These are phyloP conservation scores for Actinopyga echinites DNA, from an alignment of 53 echinoderm and acorn worm genomes.

Conservation along the genomic window DNA sequence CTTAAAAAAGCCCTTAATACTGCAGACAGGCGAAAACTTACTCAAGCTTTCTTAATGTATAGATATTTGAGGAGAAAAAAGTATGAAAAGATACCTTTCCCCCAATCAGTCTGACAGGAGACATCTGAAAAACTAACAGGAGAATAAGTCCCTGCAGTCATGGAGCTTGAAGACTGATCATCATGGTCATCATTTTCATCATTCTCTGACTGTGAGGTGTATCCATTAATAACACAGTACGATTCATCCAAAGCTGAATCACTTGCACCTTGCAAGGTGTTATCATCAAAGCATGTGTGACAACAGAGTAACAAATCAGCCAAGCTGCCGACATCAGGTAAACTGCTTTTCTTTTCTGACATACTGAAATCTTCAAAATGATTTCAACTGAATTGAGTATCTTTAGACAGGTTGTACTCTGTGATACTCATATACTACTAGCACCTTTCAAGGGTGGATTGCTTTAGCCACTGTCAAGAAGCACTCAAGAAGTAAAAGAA, in stretches of 20 bases:
- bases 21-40: too few species aligned
- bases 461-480: too few species aligned
- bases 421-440: too few species aligned
- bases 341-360: too few species aligned
- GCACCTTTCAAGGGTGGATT: too few species aligned
- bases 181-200: neutral
- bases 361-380: too few species aligned
- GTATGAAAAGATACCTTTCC: neutral
- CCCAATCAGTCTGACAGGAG: constrained; percentile 21
- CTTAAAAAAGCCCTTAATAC: too few species aligned
- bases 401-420: too few species aligned
- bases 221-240: neutral
- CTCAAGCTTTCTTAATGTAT: neutral
- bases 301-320: neutral
- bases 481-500: too few species aligned
- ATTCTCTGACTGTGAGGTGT: neutral
- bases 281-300: neutral
- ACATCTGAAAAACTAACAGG: neutral
- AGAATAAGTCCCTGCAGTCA: too few species aligned
- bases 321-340: neutral
- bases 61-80: neutral
- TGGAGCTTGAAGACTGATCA: neutral
- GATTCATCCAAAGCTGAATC: neutral
- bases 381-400: too few species aligned
- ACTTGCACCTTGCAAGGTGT: neutral